Base-by-base conservation (phyloP, 92 coral and sea anemone genomes). In the Muricea muricata region DNA sequence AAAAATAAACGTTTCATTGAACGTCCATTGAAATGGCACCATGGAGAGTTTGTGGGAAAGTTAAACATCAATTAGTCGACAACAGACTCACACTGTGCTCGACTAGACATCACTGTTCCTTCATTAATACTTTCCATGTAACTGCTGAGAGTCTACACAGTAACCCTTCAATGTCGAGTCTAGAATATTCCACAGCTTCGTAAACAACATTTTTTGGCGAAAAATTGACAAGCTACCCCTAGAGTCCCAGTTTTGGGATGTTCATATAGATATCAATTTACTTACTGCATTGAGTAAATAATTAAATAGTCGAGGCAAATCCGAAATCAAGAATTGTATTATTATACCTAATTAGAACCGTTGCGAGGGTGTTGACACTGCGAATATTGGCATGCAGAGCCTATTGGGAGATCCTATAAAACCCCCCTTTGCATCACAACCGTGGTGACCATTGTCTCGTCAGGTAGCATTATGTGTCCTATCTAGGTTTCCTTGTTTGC, bases 101-200 rank as follows among this genome's bases (percentile, higher is more conserved):
- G 80, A 33, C 80, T 47, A 75, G 65, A 29, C 65, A 29, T 75
- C 40, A 47, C 45, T 75, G 65, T 52, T 75, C 15, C n/a, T 48
- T 47, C 80, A 25, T 47, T 50, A 28, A 30, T 26, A 47, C 47
- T 26, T 24, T 41, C 35, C 34, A 23, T 4, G 65, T 35, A 20
- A 25, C 45, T 26, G 30, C 39, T 26, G 70, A 26, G 70, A 63
- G 70, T 1, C 1, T 0, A 63, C 39, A 63, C 70, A 63, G 39
- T 26, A 63, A 29, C 70, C 12, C 39, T 10, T 40, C n/a, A 45
- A 31, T 6, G 24, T 25, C 23, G 37, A 20, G 1, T 48, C 80
- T 75, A 48, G 80, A 75, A 75, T 31, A 23, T 75, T 75, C 80
- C 65, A 31, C 30, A 56, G 12, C 15, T 31, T 31, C n/a, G n/a